Base-by-base conservation (phyloP, 35 echinoderm and acorn worm genomes). In the Patiria miniata region DNA sequence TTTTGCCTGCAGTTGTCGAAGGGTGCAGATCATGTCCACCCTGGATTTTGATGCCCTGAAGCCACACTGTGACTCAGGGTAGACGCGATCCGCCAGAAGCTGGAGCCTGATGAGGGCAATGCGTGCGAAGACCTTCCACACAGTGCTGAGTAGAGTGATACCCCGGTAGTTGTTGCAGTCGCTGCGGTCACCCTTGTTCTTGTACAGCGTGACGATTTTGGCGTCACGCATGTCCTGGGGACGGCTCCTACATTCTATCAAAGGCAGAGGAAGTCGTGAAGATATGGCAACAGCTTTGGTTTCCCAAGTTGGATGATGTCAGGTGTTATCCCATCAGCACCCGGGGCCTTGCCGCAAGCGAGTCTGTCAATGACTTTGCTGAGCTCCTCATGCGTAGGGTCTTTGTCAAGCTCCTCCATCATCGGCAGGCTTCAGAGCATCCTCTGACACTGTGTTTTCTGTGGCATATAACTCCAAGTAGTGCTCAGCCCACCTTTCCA, bases 11-110 rank as follows among this genome's bases (percentile, higher is more conserved):
- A 91, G 28, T 37, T 91, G 90, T 32, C 77, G 57, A 21, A 91
- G 38, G 18, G 90, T 80, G 73, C 87, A 91, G 77, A 91, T 91
- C 68, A 86, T 91, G 90, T 86, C 84, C 19, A 81, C 52, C 1
- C 54, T 91, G 82, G 83, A 91, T 79, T 83, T 79, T 16, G 21
- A 52, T 28, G 84, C 76, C 28, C 84, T 22, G 57, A 92, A 92
- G 78, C 90, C 90, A 40, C 90, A 81, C 44, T 92, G 90, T 57
- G 84, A 86, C 51, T 92, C 84, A 16, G 83, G 90, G 59, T 91
- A 79, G 39, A 85, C 73, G 28, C 82, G 89, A n/a, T 91, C 89
- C 36, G 89, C 81, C 17, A 90, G 40, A 8, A 44, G 34, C 56
- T 89, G 87, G 5, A 85, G 79, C 23, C 87, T 81, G 1, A 39